These are phyloP conservation scores for Anthonomus grandis DNA, from an alignment of 1,140 invertebrate species.

Conservation along the genomic window DNA sequence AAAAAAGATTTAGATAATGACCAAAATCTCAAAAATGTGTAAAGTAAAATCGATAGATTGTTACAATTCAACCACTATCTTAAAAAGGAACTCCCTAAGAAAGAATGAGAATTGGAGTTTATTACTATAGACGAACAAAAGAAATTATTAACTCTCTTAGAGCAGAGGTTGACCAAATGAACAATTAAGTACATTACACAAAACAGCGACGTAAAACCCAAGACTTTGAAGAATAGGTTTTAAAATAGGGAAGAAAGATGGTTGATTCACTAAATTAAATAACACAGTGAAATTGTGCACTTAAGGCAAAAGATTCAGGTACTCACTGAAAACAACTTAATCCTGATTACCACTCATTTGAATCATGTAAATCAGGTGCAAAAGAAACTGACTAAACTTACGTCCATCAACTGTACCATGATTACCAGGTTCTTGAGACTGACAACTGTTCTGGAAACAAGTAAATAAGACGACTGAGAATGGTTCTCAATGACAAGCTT, in stretches of 20 bases:
- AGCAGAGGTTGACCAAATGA: not conserved
- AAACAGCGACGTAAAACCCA: not conserved
- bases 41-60: too few species aligned
- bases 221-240: not conserved
- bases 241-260: not conserved
- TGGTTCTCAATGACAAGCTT: not conserved
- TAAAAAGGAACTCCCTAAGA: too few species aligned
- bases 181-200: not conserved
- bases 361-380: not conserved
- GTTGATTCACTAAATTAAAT: too few species aligned
- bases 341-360: not conserved
- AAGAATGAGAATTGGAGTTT: too few species aligned
- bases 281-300: not conserved
- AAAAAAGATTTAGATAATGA: too few species aligned
- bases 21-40: too few species aligned
- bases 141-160: too few species aligned
- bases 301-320: not conserved
- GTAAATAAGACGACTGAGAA: conserved; percentile 4
- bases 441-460: conserved; percentile 3
- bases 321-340: not conserved
- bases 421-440: not conserved
- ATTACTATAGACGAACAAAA: too few species aligned
- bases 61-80: too few species aligned
- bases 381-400: not conserved
- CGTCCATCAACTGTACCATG: not conserved